Conservation (phyloP, 2,113 vertebrate genomes). For the Aegotheles bennettii region DNA sequence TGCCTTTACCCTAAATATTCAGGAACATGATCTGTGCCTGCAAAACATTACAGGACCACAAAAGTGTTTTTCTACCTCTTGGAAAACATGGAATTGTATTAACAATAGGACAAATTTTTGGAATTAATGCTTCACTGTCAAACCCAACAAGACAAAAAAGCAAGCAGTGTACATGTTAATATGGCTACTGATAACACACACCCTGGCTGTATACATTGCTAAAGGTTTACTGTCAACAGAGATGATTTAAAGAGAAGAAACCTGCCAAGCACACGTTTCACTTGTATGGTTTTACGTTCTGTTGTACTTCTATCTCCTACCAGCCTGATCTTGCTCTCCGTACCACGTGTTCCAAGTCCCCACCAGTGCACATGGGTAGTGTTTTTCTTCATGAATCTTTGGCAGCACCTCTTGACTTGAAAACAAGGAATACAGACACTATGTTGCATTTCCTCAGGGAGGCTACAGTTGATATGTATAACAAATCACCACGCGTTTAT, state of each 20-base stretch:
- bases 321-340: constrained; percentile 98
- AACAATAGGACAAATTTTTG: neutral
- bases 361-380: constrained; percentile 95
- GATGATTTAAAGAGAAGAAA: constrained; percentile 48
- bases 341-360: constrained; percentile 99
- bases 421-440: constrained; percentile 69
- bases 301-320: constrained; percentile 77
- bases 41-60: neutral
- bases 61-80: neutral
- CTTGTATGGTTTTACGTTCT: constrained; percentile 42
- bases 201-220: neutral
- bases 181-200: neutral
- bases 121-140: neutral
- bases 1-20: neutral
- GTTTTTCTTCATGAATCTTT: constrained; percentile 86
- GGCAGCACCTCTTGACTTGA: constrained; percentile 89
- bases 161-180: constrained; percentile 17
- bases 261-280: constrained; percentile 48
- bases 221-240: constrained; percentile 11
- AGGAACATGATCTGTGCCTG: neutral
- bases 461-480: constrained; percentile 41
- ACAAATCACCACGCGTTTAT: constrained; percentile 46
- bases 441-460: constrained; percentile 54
- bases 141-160: constrained; percentile 26
- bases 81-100: neutral